phyloP scores from a whole-genome alignment of 2,113 vertebrate genomes.

The Craseonycteris thonglongyai region DNA sequence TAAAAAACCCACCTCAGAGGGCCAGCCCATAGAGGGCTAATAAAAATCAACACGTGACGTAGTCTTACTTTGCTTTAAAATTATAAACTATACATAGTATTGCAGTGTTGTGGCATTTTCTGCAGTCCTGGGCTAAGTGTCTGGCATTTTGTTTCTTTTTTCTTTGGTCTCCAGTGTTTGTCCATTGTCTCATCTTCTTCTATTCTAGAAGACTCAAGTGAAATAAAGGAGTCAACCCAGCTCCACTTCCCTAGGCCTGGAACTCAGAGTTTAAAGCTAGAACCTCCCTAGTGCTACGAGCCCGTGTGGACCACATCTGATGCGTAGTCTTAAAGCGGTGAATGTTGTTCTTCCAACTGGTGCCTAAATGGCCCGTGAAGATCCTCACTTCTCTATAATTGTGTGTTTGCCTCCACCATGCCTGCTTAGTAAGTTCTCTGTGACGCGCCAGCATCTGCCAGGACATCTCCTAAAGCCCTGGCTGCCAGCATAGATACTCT shows the following conservation, averaged over 20 bases:
- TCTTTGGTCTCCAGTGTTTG: background rate
- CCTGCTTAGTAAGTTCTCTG: constrained; percentile 43
- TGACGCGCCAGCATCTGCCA: constrained; percentile 45
- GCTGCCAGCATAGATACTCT: constrained; percentile 30
- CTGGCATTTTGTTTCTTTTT: background rate
- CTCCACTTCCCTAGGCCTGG: background rate
- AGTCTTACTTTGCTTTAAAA: background rate
- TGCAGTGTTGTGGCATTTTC: background rate
- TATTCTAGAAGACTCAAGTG: background rate
- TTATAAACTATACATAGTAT: background rate
- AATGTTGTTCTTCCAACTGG: constrained; percentile 10
- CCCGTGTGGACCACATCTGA: background rate
- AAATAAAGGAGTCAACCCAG: background rate
- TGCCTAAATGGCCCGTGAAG: constrained; percentile 7
- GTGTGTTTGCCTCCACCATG: constrained; percentile 46
- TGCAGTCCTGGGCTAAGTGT: background rate
- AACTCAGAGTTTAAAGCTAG: background rate
- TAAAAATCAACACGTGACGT: background rate
- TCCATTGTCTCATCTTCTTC: background rate
- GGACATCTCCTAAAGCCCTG: constrained; percentile 42
- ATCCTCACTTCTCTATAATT: constrained; percentile 36
- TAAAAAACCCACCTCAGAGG: background rate
- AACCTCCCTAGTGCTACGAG: background rate
- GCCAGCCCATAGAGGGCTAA: background rate
- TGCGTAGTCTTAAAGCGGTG: background rate